A percentile compares a stretch with the other conserved stretches of the same genome.
phyloP scores from a whole-genome alignment of 1,140 invertebrate genomes.

The Drosophila subpulchrella region DNA sequence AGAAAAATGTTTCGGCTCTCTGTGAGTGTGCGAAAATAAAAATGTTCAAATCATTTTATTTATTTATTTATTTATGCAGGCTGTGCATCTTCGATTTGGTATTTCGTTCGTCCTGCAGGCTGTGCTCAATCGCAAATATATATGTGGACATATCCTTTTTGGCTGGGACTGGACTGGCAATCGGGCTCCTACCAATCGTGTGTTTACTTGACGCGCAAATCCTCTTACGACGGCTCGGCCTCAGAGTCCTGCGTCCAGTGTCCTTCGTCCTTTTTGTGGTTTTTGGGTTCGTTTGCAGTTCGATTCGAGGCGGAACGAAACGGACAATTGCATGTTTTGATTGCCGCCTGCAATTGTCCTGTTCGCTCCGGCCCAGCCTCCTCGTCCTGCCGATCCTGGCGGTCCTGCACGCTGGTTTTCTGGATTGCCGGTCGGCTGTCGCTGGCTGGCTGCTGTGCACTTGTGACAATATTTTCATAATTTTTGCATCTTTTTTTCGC shows the following conservation, averaged over 20 bases:
- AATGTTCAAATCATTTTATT: constrained; percentile 83
- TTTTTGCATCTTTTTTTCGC: constrained; percentile 77
- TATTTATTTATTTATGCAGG: constrained; percentile 83
- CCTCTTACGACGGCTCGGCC: constrained; percentile 67
- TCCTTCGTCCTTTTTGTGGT: constrained; percentile 33
- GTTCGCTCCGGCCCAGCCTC: constrained; percentile 32
- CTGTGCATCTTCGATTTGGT: constrained; percentile 77
- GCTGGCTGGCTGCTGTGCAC: constrained; percentile 55
- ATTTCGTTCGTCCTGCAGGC: constrained; percentile 41
- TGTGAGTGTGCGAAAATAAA: constrained; percentile 59
- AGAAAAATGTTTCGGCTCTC: constrained; percentile 59
- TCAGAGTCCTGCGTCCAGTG: constrained; percentile 23
- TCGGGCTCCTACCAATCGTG: constrained; percentile 47
- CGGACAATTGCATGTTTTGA: constrained; percentile 81
- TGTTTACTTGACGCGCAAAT: constrained; percentile 82
- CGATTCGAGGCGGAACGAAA: constrained; percentile 69
- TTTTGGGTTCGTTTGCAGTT: constrained; percentile 52
- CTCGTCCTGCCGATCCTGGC: constrained; percentile 24
- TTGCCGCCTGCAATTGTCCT: constrained; percentile 82
- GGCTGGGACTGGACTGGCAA: constrained; percentile 15
- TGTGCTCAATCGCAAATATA: constrained; percentile 6
- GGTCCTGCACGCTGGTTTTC: constrained; percentile 12
- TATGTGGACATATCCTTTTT: constrained; percentile 7
- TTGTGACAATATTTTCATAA: constrained; percentile 84
- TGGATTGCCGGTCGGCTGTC: neutral